A percentile compares a stretch with the other conserved stretches of the same genome.
Evolutionary conservation across 2,113 vertebrate species (phyloP).

Genomic region (Eurystomus gularis): DNA sequence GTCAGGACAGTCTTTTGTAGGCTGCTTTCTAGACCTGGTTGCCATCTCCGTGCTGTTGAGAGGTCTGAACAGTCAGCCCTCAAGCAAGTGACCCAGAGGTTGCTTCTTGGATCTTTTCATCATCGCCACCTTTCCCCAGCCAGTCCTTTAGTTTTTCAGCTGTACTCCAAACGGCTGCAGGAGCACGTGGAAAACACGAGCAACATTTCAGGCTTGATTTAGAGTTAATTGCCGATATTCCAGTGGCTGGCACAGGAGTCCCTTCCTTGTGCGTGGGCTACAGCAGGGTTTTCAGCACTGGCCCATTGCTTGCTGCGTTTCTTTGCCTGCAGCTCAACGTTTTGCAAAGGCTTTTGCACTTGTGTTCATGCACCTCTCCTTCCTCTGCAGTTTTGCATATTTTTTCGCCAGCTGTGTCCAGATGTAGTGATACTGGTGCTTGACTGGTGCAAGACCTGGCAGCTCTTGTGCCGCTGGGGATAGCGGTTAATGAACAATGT

Average conservation of each 20-base stretch:
- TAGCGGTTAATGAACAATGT: not conserved
- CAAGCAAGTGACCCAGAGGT: not conserved
- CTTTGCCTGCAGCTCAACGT: not conserved
- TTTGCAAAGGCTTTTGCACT: not conserved
- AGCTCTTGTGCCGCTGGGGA: not conserved
- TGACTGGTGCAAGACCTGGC: not conserved
- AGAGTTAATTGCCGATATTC: not conserved
- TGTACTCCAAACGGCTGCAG: not conserved
- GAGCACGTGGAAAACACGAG: not conserved
- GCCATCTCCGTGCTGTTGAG: accelerated
- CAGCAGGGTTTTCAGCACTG: not conserved
- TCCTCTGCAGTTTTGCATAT: not conserved
- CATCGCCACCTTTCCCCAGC: not conserved
- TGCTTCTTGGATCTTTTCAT: not conserved
- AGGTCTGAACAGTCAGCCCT: not conserved
- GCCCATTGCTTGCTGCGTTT: not conserved
- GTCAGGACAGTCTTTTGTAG: accelerated
- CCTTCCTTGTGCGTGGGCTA: not conserved
- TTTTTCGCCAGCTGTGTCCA: not conserved
- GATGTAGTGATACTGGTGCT: not conserved
- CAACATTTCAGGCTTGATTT: not conserved
- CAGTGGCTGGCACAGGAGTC: not conserved
- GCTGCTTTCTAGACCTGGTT: not conserved
- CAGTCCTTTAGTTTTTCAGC: not conserved
- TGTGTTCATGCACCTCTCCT: not conserved